phyloP scores from a whole-genome alignment of 92 coral and sea anemone species.

The Porites evermanni region DNA sequence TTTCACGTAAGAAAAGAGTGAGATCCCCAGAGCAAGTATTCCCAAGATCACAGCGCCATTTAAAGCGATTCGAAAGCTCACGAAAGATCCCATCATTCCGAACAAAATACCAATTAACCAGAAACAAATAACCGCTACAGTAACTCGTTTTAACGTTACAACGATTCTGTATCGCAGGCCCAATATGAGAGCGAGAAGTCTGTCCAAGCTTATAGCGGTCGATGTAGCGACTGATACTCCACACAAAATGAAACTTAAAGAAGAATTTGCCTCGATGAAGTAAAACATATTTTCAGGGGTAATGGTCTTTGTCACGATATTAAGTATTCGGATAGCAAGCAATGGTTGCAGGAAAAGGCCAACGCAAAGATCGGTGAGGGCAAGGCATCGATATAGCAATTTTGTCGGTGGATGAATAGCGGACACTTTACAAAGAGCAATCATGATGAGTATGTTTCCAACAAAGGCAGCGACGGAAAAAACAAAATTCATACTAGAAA shows the following conservation, averaged over 20 bases:
- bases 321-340: neutral
- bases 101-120: neutral
- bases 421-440: slow-evolving; percentile 1
- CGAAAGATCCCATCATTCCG: neutral
- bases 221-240: slow-evolving; percentile 8
- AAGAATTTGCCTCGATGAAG: neutral
- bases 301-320: neutral
- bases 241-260: neutral
- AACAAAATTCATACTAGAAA: neutral
- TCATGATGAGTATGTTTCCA: neutral
- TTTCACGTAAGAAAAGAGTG: neutral
- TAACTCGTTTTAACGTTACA: slow-evolving; percentile 8
- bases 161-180: slow-evolving; percentile 8
- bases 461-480: neutral
- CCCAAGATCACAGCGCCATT: neutral
- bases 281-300: neutral
- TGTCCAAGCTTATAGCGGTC: slow-evolving; percentile 19
- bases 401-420: neutral
- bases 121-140: neutral
- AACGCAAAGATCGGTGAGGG: neutral
- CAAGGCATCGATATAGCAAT: neutral
- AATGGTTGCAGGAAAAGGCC: neutral
- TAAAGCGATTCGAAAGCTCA: neutral
- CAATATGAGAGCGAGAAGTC: slow-evolving; percentile 5
- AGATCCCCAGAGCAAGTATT: neutral